phyloP scores from a whole-genome alignment of 2,797 vertebrate genomes.

The Poecile montanus region DNA sequence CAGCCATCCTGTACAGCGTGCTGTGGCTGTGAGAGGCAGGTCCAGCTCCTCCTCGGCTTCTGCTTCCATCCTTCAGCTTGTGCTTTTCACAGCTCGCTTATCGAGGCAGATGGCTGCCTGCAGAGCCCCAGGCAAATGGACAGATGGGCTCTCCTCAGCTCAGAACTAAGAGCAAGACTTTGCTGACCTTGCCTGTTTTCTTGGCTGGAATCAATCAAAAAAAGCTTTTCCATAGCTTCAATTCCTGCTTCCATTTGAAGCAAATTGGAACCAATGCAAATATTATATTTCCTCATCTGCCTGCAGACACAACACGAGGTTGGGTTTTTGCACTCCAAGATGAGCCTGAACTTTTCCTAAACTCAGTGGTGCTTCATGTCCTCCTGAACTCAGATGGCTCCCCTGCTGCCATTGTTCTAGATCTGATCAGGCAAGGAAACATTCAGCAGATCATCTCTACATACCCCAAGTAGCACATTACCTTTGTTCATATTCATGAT shows the following conservation, averaged over 20 bases:
- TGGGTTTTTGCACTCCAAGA: background rate
- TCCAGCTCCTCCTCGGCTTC: background rate
- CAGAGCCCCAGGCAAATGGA: constrained; percentile 13
- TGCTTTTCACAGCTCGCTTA: constrained; percentile 2
- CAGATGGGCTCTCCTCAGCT: constrained; percentile 47
- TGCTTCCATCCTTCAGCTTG: background rate
- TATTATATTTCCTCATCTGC: background rate
- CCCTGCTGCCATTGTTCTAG: background rate
- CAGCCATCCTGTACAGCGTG: background rate
- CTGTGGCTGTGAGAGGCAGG: background rate
- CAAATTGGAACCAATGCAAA: background rate
- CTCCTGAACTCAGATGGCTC: background rate
- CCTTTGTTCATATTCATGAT: constrained; percentile 12
- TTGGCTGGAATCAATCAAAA: background rate
- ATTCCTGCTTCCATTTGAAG: background rate
- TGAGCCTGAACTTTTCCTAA: background rate
- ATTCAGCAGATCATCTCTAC: background rate
- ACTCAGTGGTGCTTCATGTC: background rate
- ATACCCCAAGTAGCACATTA: background rate
- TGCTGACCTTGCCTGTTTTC: constrained; percentile 58
- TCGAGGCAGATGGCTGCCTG: constrained; percentile 44
- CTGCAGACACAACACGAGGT: background rate
- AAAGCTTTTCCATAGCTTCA: background rate
- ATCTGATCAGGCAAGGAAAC: background rate
- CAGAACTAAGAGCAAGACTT: background rate